Conservation (phyloP, 2,888 invertebrate species). For the Pharmacophagus antenor region DNA sequence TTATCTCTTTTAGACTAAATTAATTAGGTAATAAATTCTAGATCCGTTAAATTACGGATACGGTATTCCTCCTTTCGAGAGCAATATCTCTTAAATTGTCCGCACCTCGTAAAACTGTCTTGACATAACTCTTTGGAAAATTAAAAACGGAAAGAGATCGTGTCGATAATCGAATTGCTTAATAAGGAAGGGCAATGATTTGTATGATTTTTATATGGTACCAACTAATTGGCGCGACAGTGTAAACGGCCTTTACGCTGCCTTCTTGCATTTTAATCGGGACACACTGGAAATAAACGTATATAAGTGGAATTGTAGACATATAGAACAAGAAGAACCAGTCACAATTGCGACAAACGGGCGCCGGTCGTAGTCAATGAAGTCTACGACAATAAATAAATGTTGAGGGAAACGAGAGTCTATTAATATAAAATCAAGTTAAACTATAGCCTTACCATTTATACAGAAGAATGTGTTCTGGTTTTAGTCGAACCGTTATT, state of each 20-base stretch:
- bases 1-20: conserved; percentile 11
- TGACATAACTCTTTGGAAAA: conserved; percentile 57
- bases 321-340: conserved; percentile 75
- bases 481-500: neutral
- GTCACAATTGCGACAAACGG: conserved; percentile 74
- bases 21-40: conserved; percentile 15
- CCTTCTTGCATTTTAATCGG: conserved; percentile 73
- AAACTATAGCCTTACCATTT: conserved; percentile 33
- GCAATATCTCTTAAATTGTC: conserved; percentile 56
- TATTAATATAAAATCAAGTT: conserved; percentile 55
- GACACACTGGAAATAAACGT: conserved; percentile 65
- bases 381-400: conserved; percentile 71
- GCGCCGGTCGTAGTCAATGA: conserved; percentile 72
- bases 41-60: conserved; percentile 24
- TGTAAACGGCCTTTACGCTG: conserved; percentile 66
- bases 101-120: conserved; percentile 69
- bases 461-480: neutral
- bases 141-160: conserved; percentile 57
- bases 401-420: conserved; percentile 62
- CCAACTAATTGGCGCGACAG: conserved; percentile 73
- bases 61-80: conserved; percentile 48
- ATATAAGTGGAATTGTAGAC: conserved; percentile 65
- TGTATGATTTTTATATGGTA: conserved; percentile 64
- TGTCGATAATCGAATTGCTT: conserved; percentile 49
- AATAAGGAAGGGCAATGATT: conserved; percentile 68